These are phyloP conservation scores for Phalacrocorax pelagicus DNA, from an alignment of 2,113 vertebrate genomes.

Conservation along the genomic window DNA sequence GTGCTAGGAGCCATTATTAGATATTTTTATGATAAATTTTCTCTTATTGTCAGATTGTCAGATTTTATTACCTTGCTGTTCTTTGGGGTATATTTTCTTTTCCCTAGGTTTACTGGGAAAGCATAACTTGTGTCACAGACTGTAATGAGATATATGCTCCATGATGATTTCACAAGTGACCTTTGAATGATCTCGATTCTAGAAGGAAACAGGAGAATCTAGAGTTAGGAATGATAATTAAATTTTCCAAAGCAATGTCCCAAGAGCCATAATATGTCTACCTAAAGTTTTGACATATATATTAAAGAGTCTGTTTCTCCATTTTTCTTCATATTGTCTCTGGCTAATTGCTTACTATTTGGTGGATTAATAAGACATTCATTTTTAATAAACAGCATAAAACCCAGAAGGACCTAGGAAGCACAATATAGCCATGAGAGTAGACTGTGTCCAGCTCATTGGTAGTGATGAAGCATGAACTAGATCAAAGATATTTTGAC, in stretches of 20 bases:
- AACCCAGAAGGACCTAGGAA: neutral
- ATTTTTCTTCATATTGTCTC: neutral
- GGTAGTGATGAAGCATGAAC: neutral
- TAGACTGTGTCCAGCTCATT: neutral
- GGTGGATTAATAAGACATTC: neutral
- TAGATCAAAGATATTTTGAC: neutral
- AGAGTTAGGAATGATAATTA: conserved; percentile 13
- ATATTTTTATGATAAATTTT: conserved; percentile 45
- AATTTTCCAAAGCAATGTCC: neutral
- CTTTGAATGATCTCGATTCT: conserved; percentile 1
- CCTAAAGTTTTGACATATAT: conserved; percentile 1
- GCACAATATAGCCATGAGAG: too few species aligned
- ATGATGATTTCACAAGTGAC: conserved; percentile 39
- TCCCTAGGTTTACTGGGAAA: conserved; percentile 16
- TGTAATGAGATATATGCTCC: neutral
- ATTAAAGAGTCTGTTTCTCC: neutral
- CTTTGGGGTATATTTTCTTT: conserved; percentile 40
- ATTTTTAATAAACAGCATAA: neutral
- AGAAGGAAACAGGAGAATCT: neutral
- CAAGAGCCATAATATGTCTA: neutral
- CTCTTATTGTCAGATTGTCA: conserved; percentile 55
- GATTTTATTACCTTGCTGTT: conserved; percentile 48
- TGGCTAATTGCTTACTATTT: neutral
- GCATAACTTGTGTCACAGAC: neutral
- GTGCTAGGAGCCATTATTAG: conserved; percentile 59